A percentile compares a stretch with the other conserved stretches of the same genome.
These are phyloP conservation scores for Hirtodrosophila cameraria DNA, from an alignment of 2,888 invertebrate species.

Conservation along the genomic window DNA sequence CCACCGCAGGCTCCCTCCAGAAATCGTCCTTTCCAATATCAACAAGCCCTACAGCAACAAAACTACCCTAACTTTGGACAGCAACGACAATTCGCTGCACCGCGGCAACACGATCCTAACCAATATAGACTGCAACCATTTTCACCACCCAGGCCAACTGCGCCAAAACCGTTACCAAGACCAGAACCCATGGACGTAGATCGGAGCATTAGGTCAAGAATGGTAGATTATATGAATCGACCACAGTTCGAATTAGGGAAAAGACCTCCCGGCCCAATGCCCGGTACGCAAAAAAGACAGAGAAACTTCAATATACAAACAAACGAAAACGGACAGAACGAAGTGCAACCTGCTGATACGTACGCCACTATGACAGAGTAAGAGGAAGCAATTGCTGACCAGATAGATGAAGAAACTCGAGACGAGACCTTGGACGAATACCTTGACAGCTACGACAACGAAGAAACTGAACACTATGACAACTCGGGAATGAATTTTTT, in stretches of 20 bases:
- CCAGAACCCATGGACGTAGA: conserved; percentile 1
- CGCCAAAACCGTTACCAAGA: background rate
- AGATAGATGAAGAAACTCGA: background rate
- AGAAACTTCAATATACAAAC: background rate
- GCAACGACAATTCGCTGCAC: background rate
- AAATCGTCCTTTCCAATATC: background rate
- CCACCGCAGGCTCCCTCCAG: background rate
- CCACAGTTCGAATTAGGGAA: too few species aligned
- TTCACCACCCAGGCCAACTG: too few species aligned
- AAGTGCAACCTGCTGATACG: background rate
- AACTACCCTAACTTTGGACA: background rate
- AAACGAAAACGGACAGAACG: background rate
- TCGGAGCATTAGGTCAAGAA: background rate
- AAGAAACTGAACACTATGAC: background rate
- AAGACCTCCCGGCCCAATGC: background rate
- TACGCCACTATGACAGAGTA: background rate
- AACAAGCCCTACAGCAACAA: background rate
- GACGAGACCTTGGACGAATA: background rate
- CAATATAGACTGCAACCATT: background rate
- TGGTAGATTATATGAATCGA: conserved; percentile 1
- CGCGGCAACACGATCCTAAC: too few species aligned
- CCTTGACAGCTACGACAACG: background rate
- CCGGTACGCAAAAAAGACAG: background rate
- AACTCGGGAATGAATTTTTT: background rate
- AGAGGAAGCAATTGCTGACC: too few species aligned